Evolutionary conservation across 23 tunicate species (phyloP).

Genomic region (Halocynthia aurantium): DNA sequence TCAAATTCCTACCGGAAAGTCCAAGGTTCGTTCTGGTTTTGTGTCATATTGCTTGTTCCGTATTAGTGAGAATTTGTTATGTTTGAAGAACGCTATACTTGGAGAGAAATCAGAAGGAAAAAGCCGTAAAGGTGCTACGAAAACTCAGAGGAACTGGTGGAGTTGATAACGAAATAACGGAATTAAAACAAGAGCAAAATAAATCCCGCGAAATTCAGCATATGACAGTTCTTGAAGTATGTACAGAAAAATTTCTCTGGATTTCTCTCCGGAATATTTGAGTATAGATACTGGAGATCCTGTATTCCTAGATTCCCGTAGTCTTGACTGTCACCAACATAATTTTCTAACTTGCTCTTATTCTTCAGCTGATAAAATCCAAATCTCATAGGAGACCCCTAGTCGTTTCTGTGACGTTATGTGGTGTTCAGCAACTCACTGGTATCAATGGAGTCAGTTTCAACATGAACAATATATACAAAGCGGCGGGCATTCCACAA

Average conservation of each 20-base stretch:
- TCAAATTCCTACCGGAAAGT: slow-evolving; percentile 33
- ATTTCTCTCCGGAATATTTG: too few relatives aligned
- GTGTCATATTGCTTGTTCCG: background rate
- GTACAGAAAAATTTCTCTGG: background rate
- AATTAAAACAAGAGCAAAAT: slow-evolving; percentile 8
- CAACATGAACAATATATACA: background rate
- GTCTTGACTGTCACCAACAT: too few relatives aligned
- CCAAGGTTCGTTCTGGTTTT: slow-evolving; percentile 36
- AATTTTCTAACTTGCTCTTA: background rate
- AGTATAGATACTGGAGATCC: too few relatives aligned
- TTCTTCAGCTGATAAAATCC: background rate
- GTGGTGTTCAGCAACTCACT: background rate
- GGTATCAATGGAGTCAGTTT: slow-evolving; percentile 1
- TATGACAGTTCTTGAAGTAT: slow-evolving; percentile 2
- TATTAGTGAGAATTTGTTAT: background rate
- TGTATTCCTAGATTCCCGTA: too few relatives aligned
- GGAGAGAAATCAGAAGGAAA: slow-evolving; percentile 3
- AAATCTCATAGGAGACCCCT: background rate
- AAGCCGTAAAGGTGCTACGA: slow-evolving; percentile 16
- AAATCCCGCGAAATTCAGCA: background rate
- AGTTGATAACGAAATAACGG: slow-evolving; percentile 22
- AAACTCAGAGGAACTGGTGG: slow-evolving; percentile 34
- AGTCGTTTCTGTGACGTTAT: background rate
- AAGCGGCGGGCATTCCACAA: background rate
- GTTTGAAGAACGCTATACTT: slow-evolving; percentile 21